Evolutionary conservation across 2,113 vertebrate species (phyloP), one percentile per base, ranked within the genome.

Genomic region (Echinops telfairi): DNA sequence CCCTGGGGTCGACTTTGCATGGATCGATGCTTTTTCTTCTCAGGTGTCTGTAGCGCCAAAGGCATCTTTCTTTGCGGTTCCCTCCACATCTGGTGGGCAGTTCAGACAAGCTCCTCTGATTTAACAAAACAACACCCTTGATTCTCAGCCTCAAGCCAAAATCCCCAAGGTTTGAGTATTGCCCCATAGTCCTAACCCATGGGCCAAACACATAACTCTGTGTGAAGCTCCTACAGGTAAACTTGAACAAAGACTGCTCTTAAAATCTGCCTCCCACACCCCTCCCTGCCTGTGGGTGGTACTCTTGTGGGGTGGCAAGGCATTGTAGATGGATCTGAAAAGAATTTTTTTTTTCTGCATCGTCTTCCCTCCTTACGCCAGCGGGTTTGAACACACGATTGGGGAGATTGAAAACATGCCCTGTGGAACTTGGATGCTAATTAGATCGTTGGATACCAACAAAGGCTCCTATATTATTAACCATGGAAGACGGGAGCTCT

Each of bases 71-170:
- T 38, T 23, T 25, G 7, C 47, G 82, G n/a, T 0, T 36, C 76
- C 58, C 47, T 82, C 58, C 17, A 0, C 29, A 68, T 57, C 43
- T n/a, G 14, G 14, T 6, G 60, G 25, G 16, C 86, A 88, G 79
- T 87, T 82, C 38, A 78, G 62, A 73, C 86, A 31, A 0, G 27
- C 47, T 93, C 17, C 31, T 29, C 38, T 88, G 58, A 62, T 62
- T 62, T 20, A 62, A 62, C 14, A 62, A 2, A 91, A 81, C 88
- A 89, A 68, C 86, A 5, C 68, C 43, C 57, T 82, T 85, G 73
- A 88, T 84, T 79, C 62, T 91, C 38, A 88, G 57, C 70, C 36
- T 82, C 64, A 20, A 88, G 78, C 90, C 88, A 81, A 58, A 22
- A 75, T 84, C 70, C 62, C 57, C 68, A 62, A 66, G 29, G 53